Base-by-base conservation (phyloP, 2,113 vertebrate species). In the Hippoglossus stenolepis region DNA sequence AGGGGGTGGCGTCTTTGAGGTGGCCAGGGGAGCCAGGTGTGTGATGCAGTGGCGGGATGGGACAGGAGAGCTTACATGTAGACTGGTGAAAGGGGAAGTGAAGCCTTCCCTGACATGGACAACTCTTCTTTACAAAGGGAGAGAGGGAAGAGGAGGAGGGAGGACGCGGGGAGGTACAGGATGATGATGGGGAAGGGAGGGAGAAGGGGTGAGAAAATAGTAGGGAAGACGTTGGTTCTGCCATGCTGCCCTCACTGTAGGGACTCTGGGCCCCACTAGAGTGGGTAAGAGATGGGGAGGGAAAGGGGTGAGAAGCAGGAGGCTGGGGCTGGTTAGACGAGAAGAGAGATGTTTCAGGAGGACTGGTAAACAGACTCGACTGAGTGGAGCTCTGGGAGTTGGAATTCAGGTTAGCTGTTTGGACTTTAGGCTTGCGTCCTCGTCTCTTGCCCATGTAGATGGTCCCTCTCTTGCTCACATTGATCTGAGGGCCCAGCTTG, bases 381-480 rank as follows among this genome's bases (percentile, higher is more conserved):
- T 87, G 78, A 89, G 93, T 28, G 67, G 86, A 65, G 78, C 2
- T 84, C 73, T 89, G 86, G 56, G 75, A 61, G 72, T 24, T 73
- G 47, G 75, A 57, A 60, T 83, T 75, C 64, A 70, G 40, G 53
- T 45, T 61, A 2, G 74, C 58, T 0, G 83, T 79, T 63, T 89
- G 90, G 54, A 94, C 93, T 92, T 99, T 99, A 2, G 98, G 98
- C 73, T 99, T 99, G 64, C 98, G 95, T 31, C 98, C 98, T 87
- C 98, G 94, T 83, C 97, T 96, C 75, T 99, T 99, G 79, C 98
- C 98, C 94, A 99, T 99, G 79, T 99, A 99, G 90, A 99, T 99
- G 0, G 98, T 99, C 77, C 98, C 98, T 93, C 97, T 96, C 93
- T 99, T 99, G 91, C 98, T 99, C 72, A 99, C 97, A 2, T 99